These are phyloP conservation scores for Rhinatrema bivittatum DNA, from an alignment of 2,797 vertebrate genomes.

Conservation along the genomic window DNA sequence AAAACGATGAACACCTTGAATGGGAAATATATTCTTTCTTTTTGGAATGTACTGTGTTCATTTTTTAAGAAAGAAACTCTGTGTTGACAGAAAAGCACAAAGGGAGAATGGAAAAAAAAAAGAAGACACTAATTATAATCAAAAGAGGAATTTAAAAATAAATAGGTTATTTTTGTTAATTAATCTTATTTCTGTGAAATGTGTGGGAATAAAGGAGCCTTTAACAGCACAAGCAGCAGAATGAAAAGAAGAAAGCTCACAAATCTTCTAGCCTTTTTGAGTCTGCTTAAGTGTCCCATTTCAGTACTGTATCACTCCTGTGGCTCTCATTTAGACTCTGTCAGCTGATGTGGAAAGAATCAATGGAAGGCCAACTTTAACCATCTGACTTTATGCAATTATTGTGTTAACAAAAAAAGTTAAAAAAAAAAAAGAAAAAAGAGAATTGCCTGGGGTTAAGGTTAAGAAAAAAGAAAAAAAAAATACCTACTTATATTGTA, in stretches of 20 bases:
- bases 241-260: not conserved
- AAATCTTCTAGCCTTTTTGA: conserved; percentile 1
- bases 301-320: not conserved
- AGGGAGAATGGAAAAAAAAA: too few relatives aligned
- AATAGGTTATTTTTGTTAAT: conserved; percentile 8
- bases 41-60: too few relatives aligned
- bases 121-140: not conserved
- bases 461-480: too few relatives aligned
- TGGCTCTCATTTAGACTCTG: conserved; percentile 3
- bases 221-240: conserved; percentile 3
- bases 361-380: not conserved
- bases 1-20: too few relatives aligned
- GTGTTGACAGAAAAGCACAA: too few relatives aligned
- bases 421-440: too few relatives aligned
- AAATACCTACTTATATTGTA: too few relatives aligned
- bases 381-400: conserved; percentile 6
- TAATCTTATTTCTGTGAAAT: conserved; percentile 8
- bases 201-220: conserved; percentile 4
- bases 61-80: too few relatives aligned
- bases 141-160: not conserved
- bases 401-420: conserved; percentile 2
- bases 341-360: conserved; percentile 1
- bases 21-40: too few relatives aligned
- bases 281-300: not conserved
- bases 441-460: too few relatives aligned